phyloP scores from a whole-genome alignment of 1,140 invertebrate species.

The Brachionus paranguensis region DNA sequence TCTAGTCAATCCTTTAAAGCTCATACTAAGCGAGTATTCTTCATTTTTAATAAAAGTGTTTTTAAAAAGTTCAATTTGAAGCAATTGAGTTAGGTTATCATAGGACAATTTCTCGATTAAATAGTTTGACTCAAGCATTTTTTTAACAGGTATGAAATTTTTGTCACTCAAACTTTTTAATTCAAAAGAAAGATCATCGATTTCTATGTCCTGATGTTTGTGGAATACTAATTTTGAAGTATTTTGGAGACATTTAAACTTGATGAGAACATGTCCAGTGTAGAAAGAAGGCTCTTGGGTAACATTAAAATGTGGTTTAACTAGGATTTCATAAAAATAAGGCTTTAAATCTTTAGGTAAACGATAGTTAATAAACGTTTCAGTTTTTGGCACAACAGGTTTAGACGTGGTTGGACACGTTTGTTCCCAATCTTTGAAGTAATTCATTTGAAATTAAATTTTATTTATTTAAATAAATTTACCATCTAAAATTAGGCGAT shows the following conservation, averaged over 20 bases:
- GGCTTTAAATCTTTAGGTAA: conserved; percentile 66
- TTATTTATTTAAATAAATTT: neutral
- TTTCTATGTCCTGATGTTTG: neutral
- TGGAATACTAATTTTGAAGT: conserved; percentile 35
- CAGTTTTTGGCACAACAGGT: neutral
- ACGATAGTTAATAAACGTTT: conserved; percentile 48
- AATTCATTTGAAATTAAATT: neutral
- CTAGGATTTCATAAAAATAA: conserved; percentile 65
- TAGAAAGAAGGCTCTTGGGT: neutral
- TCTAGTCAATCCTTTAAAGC: neutral
- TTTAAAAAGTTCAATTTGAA: conserved; percentile 10
- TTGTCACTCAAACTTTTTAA: neutral
- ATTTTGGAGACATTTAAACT: conserved; percentile 12
- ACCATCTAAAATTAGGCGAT: neutral
- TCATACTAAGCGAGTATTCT: neutral
- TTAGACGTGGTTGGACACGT: neutral
- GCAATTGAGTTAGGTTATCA: neutral
- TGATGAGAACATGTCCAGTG: neutral
- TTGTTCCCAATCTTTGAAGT: neutral
- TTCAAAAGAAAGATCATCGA: conserved; percentile 15
- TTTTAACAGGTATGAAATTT: neutral
- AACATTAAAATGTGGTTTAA: conserved; percentile 35
- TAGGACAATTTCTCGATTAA: neutral
- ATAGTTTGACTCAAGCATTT: neutral
- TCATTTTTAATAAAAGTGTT: neutral